phyloP scores from a whole-genome alignment of 2,797 vertebrate genomes.

The Sandelia bainsii region DNA sequence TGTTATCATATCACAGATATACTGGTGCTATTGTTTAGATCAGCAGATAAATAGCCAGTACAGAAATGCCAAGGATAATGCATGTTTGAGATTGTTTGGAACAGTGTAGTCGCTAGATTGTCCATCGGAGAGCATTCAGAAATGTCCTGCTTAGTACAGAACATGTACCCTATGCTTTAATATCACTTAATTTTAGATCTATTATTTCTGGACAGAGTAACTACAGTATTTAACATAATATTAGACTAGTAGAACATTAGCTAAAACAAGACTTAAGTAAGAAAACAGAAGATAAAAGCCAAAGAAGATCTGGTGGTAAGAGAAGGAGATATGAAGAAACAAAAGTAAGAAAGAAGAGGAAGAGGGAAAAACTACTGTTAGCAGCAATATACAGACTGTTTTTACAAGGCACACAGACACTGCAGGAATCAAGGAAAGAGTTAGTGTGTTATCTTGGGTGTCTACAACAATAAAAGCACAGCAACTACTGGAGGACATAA shows the following conservation, averaged over 20 bases:
- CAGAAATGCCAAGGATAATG: not conserved
- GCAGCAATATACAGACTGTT: constrained; percentile 40
- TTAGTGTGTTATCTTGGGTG: constrained; percentile 31
- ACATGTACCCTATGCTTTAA: not conserved
- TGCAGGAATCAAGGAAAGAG: constrained; percentile 55
- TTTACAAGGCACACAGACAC: constrained; percentile 56
- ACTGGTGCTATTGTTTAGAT: not conserved
- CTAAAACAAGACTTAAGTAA: constrained; percentile 22
- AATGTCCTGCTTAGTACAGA: not conserved
- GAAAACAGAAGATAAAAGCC: constrained; percentile 16
- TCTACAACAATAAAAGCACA: constrained; percentile 35
- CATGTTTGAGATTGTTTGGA: not conserved
- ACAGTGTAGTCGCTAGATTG: not conserved
- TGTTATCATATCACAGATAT: not conserved
- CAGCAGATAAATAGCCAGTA: not conserved
- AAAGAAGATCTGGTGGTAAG: constrained; percentile 36
- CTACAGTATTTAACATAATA: constrained; percentile 6
- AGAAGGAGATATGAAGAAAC: constrained; percentile 33
- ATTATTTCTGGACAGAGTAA: constrained; percentile 57
- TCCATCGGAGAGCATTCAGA: not conserved
- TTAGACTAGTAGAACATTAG: constrained; percentile 22
- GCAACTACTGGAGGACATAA: constrained; percentile 35
- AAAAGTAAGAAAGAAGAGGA: constrained; percentile 21
- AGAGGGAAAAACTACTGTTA: constrained; percentile 49
- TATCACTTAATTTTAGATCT: not conserved